Conservation (phyloP, 2,797 vertebrate species). For the Gorsachius magnificus region DNA sequence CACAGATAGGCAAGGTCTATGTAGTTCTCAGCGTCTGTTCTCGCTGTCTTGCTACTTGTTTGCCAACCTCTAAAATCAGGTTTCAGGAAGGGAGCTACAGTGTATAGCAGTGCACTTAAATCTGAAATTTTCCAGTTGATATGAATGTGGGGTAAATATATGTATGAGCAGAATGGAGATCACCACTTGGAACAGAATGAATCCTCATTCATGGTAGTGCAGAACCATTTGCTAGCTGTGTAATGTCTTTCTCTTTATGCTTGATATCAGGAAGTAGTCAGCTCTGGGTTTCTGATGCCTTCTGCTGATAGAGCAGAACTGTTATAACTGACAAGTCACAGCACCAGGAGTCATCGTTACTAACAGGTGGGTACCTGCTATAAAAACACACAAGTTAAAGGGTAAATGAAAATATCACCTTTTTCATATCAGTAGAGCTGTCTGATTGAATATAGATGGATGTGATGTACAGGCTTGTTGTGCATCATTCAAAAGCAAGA, state of each 20-base stretch:
- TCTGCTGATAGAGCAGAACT: background rate
- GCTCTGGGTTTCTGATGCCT: background rate
- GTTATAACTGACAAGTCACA: background rate
- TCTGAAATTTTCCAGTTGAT: background rate
- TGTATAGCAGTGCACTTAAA: background rate
- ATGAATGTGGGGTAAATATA: background rate
- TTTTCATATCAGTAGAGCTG: background rate
- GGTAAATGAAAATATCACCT: background rate
- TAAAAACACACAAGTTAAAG: background rate
- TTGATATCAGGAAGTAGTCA: background rate
- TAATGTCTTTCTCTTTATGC: background rate
- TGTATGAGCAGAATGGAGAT: background rate
- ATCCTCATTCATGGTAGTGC: too few species aligned
- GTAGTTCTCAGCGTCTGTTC: background rate
- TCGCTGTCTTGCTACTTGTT: background rate
- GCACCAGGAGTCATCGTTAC: background rate
- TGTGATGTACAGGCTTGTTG: background rate
- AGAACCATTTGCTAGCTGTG: background rate
- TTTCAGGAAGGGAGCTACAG: background rate
- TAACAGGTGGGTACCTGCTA: background rate
- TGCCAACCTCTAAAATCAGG: background rate
- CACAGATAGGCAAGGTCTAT: background rate
- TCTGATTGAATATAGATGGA: background rate
- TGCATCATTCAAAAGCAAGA: background rate
- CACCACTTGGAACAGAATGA: background rate